phyloP scores from a whole-genome alignment of 2,888 invertebrate genomes.

The Alcis repandata region DNA sequence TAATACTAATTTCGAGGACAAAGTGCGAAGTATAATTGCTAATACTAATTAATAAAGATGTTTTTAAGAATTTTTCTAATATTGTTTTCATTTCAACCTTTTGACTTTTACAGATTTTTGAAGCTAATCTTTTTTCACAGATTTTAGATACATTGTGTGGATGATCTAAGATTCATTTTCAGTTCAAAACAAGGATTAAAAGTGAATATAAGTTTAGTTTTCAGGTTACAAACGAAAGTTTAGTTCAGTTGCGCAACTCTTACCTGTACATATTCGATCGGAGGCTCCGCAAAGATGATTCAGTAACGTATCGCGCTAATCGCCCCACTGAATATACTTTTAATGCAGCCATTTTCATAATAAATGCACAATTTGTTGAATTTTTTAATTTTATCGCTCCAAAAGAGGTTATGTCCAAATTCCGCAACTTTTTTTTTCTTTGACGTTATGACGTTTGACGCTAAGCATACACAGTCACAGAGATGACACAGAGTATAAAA shows the following conservation, averaged over 20 bases:
- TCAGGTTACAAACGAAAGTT: conserved; percentile 58
- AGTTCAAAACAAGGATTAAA: neutral
- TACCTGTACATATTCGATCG: conserved; percentile 81
- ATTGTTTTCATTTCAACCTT: conserved; percentile 12
- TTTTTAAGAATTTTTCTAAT: neutral
- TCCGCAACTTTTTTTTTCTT: conserved; percentile 36
- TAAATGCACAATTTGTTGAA: conserved; percentile 22
- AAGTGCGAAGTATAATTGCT: too few species aligned
- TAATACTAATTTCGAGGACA: too few species aligned
- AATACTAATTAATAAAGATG: too few species aligned
- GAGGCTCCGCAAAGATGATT: conserved; percentile 75
- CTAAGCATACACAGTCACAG: too few species aligned
- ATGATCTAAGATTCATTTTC: neutral
- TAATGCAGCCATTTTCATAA: conserved; percentile 79
- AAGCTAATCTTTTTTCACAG: neutral
- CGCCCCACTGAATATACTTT: conserved; percentile 80
- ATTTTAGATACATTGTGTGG: neutral
- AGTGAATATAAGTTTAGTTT: conserved; percentile 34
- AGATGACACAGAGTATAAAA: neutral
- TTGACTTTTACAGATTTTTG: neutral
- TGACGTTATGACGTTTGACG: too few species aligned
- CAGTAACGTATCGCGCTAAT: conserved; percentile 80
- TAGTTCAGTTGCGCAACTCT: conserved; percentile 77
- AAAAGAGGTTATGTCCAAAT: conserved; percentile 68
- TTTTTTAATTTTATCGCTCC: conserved; percentile 33